Percentiles rank a stretch among this genome's conserved stretches.
Evolutionary conservation across 2,797 vertebrate genomes (phyloP).

Genomic region (Coendou prehensilis): DNA sequence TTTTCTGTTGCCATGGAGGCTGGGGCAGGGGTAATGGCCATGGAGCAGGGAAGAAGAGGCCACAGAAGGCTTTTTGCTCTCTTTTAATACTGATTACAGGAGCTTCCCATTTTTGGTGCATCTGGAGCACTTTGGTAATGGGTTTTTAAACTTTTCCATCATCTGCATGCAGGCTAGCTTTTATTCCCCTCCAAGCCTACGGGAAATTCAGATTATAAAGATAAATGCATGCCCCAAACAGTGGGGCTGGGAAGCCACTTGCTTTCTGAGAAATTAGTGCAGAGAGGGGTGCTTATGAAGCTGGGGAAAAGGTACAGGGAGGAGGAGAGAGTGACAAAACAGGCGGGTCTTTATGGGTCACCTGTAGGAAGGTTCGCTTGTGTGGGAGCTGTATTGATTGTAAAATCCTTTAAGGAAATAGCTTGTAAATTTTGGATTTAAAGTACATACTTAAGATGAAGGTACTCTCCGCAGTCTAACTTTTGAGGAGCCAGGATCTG

Average conservation of each 20-base stretch:
- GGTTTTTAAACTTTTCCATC: slow-evolving; percentile 76
- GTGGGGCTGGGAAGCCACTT: not conserved
- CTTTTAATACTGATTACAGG: slow-evolving; percentile 71
- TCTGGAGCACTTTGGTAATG: slow-evolving; percentile 73
- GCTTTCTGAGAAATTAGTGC: not conserved
- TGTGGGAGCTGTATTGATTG: not conserved
- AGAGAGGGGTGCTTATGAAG: not conserved
- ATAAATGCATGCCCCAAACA: not conserved
- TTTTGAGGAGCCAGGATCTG: not conserved
- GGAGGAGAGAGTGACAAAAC: not conserved
- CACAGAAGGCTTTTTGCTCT: slow-evolving; percentile 71
- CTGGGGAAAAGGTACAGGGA: not conserved
- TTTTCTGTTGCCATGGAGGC: slow-evolving; percentile 80
- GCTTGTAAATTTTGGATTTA: slow-evolving; percentile 14
- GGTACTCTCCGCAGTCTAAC: not conserved
- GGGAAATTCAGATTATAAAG: not conserved
- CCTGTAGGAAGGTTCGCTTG: not conserved
- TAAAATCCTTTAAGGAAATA: slow-evolving; percentile 46
- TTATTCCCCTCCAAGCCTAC: not conserved
- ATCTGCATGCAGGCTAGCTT: slow-evolving; percentile 49
- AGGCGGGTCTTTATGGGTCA: not conserved
- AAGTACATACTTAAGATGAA: not conserved
- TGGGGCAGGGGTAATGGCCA: slow-evolving; percentile 66
- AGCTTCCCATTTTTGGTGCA: slow-evolving; percentile 38
- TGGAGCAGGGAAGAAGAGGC: slow-evolving; percentile 44